Conservation (phyloP, 2,797 vertebrate species). For the Lindbergichthys nudifrons region DNA sequence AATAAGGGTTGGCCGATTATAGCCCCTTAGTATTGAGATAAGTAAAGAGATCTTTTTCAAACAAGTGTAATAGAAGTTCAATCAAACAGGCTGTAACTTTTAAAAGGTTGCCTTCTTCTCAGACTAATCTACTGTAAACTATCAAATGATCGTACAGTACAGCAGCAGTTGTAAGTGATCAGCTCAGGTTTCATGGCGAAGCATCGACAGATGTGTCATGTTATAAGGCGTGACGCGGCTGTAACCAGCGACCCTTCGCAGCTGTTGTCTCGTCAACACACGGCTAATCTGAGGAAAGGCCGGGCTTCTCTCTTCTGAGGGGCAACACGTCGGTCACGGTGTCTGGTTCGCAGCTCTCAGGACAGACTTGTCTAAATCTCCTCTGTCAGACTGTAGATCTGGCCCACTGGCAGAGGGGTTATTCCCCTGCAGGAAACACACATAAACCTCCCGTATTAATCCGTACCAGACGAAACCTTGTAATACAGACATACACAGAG, state of each 20-base stretch:
- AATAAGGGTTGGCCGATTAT: no score
- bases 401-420: conserved; percentile 46
- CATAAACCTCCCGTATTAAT: conserved; percentile 43
- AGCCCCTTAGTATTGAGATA: no score
- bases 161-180: conserved; percentile 59
- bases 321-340: conserved; percentile 66
- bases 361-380: conserved; percentile 45
- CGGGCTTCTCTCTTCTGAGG: conserved; percentile 28
- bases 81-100: not conserved
- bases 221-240: conserved; percentile 67
- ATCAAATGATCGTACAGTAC: conserved; percentile 43
- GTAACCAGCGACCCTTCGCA: conserved; percentile 60
- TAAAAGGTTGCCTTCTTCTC: not conserved
- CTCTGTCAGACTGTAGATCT: conserved; percentile 51
- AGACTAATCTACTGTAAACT: conserved; percentile 17
- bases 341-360: conserved; percentile 60
- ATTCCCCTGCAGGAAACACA: conserved; percentile 65
- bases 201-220: conserved; percentile 77
- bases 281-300: conserved; percentile 42
- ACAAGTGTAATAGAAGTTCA: not conserved
- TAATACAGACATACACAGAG: conserved; percentile 44
- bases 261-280: conserved; percentile 74
- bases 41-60: no score
- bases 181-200: conserved; percentile 64
- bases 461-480: conserved; percentile 48